Evolutionary conservation across 2,113 vertebrate genomes (phyloP).

Genomic region (Periophthalmodon schlosseri): DNA sequence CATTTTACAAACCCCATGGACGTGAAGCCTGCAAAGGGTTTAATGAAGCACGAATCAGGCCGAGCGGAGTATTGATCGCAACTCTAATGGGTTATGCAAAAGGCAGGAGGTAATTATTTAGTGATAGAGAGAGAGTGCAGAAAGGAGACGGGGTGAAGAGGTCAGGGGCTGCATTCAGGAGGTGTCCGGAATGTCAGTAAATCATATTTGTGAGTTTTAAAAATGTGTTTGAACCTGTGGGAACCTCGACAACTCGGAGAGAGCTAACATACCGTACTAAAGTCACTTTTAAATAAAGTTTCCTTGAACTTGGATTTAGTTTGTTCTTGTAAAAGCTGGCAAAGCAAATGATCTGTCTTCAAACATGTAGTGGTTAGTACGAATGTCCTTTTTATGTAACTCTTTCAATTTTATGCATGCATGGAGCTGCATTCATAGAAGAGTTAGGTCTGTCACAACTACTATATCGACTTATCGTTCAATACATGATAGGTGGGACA

Average conservation of each 20-base stretch:
- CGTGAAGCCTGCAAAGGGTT: constrained; percentile 27
- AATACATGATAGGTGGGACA: no score
- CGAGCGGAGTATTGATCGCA: constrained; percentile 49
- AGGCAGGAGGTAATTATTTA: constrained; percentile 43
- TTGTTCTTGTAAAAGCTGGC: neutral
- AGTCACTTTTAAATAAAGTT: neutral
- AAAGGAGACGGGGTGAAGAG: constrained; percentile 13
- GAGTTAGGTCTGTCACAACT: no score
- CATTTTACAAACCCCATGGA: constrained; percentile 32
- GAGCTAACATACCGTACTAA: neutral
- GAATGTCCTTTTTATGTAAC: no score
- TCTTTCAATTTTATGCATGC: neutral
- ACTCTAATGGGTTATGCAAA: constrained; percentile 40
- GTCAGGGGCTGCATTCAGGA: neutral
- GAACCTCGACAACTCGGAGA: neutral
- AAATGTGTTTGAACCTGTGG: constrained; percentile 4
- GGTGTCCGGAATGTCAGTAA: neutral
- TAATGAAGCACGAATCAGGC: constrained; percentile 58
- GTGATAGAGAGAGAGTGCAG: constrained; percentile 7
- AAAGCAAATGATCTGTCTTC: neutral
- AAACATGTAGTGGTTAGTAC: neutral
- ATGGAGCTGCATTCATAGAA: neutral
- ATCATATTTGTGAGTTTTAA: neutral
- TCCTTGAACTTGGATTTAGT: neutral
- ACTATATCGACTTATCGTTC: no score